Conservation (phyloP, 1,140 invertebrate genomes). For the Metopolophium dirhodum region DNA sequence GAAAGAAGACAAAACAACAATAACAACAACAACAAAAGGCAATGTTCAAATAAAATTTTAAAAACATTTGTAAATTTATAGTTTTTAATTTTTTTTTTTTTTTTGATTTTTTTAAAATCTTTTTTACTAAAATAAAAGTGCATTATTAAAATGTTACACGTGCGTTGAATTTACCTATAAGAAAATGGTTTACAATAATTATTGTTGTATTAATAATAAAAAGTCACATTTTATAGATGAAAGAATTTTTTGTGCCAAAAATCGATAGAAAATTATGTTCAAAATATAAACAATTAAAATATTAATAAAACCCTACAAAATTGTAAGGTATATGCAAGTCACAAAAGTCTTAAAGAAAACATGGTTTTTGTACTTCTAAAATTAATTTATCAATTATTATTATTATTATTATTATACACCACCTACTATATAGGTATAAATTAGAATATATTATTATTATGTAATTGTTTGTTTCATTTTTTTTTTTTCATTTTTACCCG, state of each 20-base stretch:
- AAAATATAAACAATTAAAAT: conserved; percentile 42
- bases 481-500: conserved; percentile 4
- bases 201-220: conserved; percentile 35
- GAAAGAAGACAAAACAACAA: conserved; percentile 23
- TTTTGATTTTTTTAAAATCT: neutral
- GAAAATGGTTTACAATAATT: conserved; percentile 42
- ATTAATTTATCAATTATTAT: neutral
- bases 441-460: conserved; percentile 9
- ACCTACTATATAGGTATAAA: neutral
- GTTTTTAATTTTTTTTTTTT: neutral
- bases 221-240: conserved; percentile 50
- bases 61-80: neutral
- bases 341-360: conserved; percentile 44
- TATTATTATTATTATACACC: neutral
- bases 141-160: conserved; percentile 40
- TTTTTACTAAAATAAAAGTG: conserved; percentile 47
- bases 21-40: conserved; percentile 36
- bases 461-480: neutral
- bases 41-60: neutral
- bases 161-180: conserved; percentile 36
- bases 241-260: conserved; percentile 45
- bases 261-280: conserved; percentile 42
- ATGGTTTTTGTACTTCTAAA: conserved; percentile 46
- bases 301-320: conserved; percentile 22
- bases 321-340: conserved; percentile 30